Conservation (phyloP, 2,113 vertebrate genomes). For the Platycercus adscitus region DNA sequence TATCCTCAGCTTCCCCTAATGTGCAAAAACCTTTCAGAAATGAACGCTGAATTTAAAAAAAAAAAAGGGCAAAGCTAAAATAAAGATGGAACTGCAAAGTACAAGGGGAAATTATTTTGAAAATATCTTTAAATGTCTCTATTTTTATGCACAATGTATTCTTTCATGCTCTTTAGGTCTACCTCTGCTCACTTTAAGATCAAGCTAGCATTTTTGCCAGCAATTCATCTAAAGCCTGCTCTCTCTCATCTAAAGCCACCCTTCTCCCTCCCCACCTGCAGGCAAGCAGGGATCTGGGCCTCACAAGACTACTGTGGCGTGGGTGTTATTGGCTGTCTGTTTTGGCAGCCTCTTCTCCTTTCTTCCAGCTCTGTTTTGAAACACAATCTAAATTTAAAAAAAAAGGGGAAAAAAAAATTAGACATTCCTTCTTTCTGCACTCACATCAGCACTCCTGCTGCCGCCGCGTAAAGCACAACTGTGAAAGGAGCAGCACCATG, state of each 20-base stretch:
- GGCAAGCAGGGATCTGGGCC: conserved; percentile 52
- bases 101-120: neutral
- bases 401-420: neutral
- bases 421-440: neutral
- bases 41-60: neutral
- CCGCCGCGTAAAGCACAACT: neutral
- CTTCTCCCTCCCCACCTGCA: conserved; percentile 63
- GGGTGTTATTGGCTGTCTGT: conserved; percentile 65
- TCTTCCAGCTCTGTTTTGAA: conserved; percentile 67
- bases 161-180: neutral
- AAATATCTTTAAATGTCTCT: neutral
- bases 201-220: conserved; percentile 26
- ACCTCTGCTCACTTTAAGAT: conserved; percentile 38
- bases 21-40: neutral
- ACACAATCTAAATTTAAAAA: conserved; percentile 21
- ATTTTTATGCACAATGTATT: neutral
- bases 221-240: conserved; percentile 13
- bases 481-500: neutral
- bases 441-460: neutral
- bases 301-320: conserved; percentile 54
- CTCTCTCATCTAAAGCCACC: neutral
- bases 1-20: neutral
- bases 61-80: neutral
- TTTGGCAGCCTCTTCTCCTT: conserved; percentile 54
- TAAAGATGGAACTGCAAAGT: neutral